Evolutionary conservation across 2,113 vertebrate species (phyloP).

Genomic region (Labeo rohita): DNA sequence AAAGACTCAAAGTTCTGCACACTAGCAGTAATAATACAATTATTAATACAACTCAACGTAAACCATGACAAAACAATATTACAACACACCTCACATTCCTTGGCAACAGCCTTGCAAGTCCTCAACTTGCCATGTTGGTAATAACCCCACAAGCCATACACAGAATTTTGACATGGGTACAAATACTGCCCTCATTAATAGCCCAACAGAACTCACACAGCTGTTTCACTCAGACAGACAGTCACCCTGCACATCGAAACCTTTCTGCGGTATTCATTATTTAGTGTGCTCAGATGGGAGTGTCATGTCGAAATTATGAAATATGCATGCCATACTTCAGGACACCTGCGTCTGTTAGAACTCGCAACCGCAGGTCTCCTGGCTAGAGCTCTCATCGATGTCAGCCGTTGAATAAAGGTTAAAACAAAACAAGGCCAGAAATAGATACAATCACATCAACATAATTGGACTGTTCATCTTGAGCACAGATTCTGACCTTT

Average conservation of each 20-base stretch:
- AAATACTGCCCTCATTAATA: conserved; percentile 35
- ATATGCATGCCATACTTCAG: conserved; percentile 33
- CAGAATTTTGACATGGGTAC: conserved; percentile 22
- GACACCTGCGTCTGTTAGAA: conserved; percentile 39
- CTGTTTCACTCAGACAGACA: conserved; percentile 30
- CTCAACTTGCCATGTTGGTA: neutral
- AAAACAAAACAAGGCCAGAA: conserved; percentile 48
- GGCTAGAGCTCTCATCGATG: conserved; percentile 25
- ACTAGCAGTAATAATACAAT: no score
- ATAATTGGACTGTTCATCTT: conserved; percentile 32
- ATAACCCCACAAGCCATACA: conserved; percentile 13
- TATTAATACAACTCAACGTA: no score
- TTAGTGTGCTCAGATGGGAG: conserved; percentile 25
- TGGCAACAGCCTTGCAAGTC: neutral
- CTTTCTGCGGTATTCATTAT: conserved; percentile 26
- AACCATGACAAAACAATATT: neutral
- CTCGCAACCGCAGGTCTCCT: conserved; percentile 4
- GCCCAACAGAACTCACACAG: conserved; percentile 11
- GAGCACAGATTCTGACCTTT: conserved; percentile 52
- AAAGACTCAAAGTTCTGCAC: neutral
- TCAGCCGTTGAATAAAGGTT: conserved; percentile 53
- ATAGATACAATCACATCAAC: conserved; percentile 27
- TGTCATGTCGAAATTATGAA: conserved; percentile 36
- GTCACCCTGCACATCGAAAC: conserved; percentile 13
- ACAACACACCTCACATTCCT: neutral